phyloP scores from a whole-genome alignment of 2,113 vertebrate species.

The Orycteropus afer region DNA sequence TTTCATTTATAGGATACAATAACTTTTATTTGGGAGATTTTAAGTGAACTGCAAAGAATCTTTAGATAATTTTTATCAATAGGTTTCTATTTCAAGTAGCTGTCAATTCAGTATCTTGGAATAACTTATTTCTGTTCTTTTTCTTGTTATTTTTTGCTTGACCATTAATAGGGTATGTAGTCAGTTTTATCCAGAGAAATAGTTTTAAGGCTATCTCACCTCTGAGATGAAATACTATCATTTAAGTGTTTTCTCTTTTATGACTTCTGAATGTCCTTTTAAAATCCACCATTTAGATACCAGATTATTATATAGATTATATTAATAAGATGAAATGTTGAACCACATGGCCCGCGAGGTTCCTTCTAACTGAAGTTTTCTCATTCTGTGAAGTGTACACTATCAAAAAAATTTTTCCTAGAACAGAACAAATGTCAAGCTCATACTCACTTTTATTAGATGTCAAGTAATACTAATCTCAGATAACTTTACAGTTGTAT shows the following conservation, averaged over 20 bases:
- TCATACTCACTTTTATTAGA: background rate
- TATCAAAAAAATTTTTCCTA: background rate
- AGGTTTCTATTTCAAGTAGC: background rate
- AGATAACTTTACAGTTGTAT: background rate
- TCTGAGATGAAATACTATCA: background rate
- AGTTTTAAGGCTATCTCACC: background rate
- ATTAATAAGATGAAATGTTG: background rate
- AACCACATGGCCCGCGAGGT: background rate
- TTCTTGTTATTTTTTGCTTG: background rate
- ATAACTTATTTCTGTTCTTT: background rate
- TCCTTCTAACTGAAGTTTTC: background rate
- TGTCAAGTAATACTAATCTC: background rate
- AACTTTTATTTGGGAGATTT: background rate
- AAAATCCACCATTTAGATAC: background rate
- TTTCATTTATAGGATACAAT: background rate
- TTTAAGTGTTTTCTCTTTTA: slow-evolving; percentile 7
- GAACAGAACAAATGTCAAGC: background rate
- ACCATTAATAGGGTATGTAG: background rate
- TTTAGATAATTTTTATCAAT: slow-evolving; percentile 13
- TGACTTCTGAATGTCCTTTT: slow-evolving; percentile 31
- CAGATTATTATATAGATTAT: background rate
- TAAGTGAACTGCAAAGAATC: background rate
- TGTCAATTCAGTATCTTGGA: background rate
- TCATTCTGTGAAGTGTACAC: background rate
- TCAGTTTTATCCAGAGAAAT: background rate